Evolutionary conservation across 2,113 vertebrate species (phyloP).

Genomic region (Podocnemis expansa): DNA sequence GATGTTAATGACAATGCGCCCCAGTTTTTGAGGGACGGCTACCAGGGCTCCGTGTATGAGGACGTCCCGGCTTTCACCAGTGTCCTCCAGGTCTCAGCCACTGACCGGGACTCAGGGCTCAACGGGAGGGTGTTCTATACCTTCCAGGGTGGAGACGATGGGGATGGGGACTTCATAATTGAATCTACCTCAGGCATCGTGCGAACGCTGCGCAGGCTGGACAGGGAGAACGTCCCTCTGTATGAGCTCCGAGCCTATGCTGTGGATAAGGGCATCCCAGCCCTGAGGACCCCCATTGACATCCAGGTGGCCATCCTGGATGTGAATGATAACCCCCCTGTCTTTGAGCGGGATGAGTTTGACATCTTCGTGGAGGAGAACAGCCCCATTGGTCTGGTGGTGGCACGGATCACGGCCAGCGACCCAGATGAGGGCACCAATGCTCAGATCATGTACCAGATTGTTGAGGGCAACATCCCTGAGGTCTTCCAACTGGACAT

Average conservation of each 20-base stretch:
- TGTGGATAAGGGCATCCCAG: slow-evolving; percentile 90
- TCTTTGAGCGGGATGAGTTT: slow-evolving; percentile 93
- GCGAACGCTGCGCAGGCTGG: slow-evolving; percentile 89
- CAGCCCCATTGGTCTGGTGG: slow-evolving; percentile 92
- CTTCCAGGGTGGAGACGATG: slow-evolving; percentile 93
- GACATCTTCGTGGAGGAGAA: slow-evolving; percentile 96
- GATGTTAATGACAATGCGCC: slow-evolving; percentile 96
- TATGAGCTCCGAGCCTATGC: slow-evolving; percentile 88
- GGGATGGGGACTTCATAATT: slow-evolving; percentile 93
- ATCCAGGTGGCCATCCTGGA: slow-evolving; percentile 90
- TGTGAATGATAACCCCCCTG: slow-evolving; percentile 94
- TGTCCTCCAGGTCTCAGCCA: slow-evolving; percentile 93
- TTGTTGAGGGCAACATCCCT: slow-evolving; percentile 96
- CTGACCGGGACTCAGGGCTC: slow-evolving; percentile 90
- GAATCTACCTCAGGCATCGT: slow-evolving; percentile 96
- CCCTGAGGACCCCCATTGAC: slow-evolving; percentile 84
- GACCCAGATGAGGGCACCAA: slow-evolving; percentile 97
- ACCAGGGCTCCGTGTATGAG: slow-evolving; percentile 90
- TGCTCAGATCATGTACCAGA: slow-evolving; percentile 98
- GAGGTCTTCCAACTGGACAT: slow-evolving; percentile 97
- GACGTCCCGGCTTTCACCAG: slow-evolving; percentile 93
- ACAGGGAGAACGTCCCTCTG: slow-evolving; percentile 90
- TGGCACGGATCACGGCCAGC: slow-evolving; percentile 89
- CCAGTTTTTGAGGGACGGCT: slow-evolving; percentile 89
- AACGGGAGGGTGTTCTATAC: slow-evolving; percentile 95